Evolutionary conservation across 2,888 invertebrate species (phyloP).

Genomic region (Parasteatoda lunata): DNA sequence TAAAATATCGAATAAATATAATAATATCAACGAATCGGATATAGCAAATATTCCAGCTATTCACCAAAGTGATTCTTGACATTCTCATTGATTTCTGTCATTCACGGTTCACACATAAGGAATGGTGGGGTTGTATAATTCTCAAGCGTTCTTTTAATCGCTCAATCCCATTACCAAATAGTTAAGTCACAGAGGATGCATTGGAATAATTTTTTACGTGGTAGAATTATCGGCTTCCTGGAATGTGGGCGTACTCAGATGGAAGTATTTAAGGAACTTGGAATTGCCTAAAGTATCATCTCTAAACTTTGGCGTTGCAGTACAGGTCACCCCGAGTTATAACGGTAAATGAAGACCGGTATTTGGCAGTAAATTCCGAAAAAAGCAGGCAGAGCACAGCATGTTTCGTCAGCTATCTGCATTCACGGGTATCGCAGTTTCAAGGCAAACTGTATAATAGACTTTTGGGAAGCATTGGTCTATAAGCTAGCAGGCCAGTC

Average conservation of each 20-base stretch:
- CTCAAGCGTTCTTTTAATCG: background rate
- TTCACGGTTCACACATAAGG: background rate
- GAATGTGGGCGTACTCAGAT: slow-evolving; percentile 7
- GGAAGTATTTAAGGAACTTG: background rate
- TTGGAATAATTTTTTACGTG: background rate
- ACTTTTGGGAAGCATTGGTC: background rate
- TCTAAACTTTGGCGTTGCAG: background rate
- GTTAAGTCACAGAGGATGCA: slow-evolving; percentile 1
- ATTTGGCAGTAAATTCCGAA: background rate
- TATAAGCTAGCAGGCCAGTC: background rate
- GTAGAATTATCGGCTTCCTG: background rate
- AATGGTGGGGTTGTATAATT: background rate
- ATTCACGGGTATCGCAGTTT: slow-evolving; percentile 3
- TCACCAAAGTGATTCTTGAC: no score
- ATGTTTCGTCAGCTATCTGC: background rate
- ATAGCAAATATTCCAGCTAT: no score
- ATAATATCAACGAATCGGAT: no score
- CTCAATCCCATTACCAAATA: background rate
- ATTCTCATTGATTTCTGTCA: no score
- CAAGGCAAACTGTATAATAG: background rate
- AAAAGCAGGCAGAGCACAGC: background rate
- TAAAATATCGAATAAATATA: no score
- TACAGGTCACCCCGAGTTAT: background rate
- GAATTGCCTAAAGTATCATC: background rate
- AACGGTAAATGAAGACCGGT: background rate